Conservation (phyloP, 2,888 invertebrate species). For the Sussaba pulchella region DNA sequence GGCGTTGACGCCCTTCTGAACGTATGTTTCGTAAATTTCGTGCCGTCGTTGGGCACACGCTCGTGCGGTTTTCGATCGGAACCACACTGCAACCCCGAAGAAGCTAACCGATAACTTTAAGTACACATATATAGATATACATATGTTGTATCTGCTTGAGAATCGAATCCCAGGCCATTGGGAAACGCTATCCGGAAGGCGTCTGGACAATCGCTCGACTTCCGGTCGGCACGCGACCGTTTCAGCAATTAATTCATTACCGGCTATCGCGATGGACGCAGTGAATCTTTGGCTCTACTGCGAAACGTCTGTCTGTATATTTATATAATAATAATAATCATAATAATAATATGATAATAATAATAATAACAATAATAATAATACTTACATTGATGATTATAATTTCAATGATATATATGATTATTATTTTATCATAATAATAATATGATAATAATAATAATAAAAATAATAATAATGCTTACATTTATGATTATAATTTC, state of each 20-base stretch:
- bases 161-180: constrained; percentile 6
- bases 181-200: constrained; percentile 72
- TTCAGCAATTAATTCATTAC: constrained; percentile 83
- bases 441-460: too few species aligned
- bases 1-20: constrained; percentile 56
- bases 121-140: constrained; percentile 37
- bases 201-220: constrained; percentile 75
- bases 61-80: constrained; percentile 74
- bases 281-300: constrained; percentile 34
- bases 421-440: too few species aligned
- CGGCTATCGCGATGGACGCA: constrained; percentile 45
- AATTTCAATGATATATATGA: too few species aligned
- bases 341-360: too few species aligned
- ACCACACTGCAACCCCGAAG: constrained; percentile 68
- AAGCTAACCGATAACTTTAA: constrained; percentile 54
- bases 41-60: constrained; percentile 41
- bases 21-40: constrained; percentile 19
- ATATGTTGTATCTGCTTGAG: neutral
- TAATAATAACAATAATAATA: too few species aligned
- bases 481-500: too few species aligned
- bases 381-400: too few species aligned
- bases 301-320: neutral
- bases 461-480: too few species aligned
- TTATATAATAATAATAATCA: too few species aligned
- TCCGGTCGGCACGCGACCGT: constrained; percentile 75